Conservation (phyloP, 2,888 invertebrate species). For the Netelia inedita region DNA sequence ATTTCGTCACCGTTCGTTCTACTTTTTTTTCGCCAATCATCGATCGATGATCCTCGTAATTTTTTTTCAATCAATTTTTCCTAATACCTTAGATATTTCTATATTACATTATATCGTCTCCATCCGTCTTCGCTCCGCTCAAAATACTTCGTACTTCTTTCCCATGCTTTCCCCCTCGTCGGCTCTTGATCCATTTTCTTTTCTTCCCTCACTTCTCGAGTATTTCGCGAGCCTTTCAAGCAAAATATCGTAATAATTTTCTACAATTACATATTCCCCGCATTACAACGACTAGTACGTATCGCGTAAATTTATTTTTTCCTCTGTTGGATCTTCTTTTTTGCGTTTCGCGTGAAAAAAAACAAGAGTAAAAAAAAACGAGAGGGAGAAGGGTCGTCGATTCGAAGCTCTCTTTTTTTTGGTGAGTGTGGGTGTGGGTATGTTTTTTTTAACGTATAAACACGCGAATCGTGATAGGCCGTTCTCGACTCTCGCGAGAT, state of each 20-base stretch:
- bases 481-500: not conserved
- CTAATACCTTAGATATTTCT: not conserved
- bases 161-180: not conserved
- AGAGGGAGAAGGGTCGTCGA: not conserved
- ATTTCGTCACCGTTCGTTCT: constrained; percentile 33
- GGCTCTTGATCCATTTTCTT: not conserved
- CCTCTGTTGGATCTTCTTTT: not conserved
- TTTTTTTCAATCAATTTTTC: constrained; percentile 13
- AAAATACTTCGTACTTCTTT: constrained; percentile 7
- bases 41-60: not conserved
- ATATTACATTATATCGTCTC: constrained; percentile 5
- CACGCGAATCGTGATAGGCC: not conserved
- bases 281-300: not conserved
- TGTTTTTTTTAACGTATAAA: too few relatives aligned
- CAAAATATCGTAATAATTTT: constrained; percentile 5
- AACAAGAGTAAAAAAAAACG: not conserved
- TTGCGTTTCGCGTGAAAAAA: not conserved
- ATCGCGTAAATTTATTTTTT: not conserved
- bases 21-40: constrained; percentile 17
- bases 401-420: not conserved
- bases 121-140: not conserved
- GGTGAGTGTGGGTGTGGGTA: too few relatives aligned
- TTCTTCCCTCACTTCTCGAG: not conserved
- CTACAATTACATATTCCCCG: not conserved
- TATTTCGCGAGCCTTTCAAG: not conserved